Evolutionary conservation across 1,140 invertebrate species (phyloP), one percentile per base, ranked within the genome.

Genomic region (Nymphalis io): DNA sequence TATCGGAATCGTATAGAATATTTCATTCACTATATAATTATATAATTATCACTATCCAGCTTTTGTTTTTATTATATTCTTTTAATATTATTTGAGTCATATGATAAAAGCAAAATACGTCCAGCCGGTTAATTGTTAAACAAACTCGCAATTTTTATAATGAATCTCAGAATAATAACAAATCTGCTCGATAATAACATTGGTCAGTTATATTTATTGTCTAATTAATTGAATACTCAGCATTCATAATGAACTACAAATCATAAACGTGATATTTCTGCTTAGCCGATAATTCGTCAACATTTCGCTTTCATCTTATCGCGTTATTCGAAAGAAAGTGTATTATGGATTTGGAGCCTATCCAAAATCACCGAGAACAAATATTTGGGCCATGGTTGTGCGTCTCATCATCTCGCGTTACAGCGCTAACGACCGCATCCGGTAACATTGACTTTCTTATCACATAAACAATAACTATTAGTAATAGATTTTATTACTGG

Each of bases 361-460:
- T 85, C 87, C 86, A 89, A 87, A 83, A 81, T 73, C 76, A 70
- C 72, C 76, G 75, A 71, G 75, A 79, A 73, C 63, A 83, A 85
- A 84, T 85, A 90, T 90, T 86, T 88, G 80, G 87, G 87, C 83
- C 88, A 87, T 78, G 86, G 87, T 80, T 85, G 27, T 27, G 70
- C 77, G 76, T 72, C 78, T 72, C 78, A 76, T 82, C 84, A 85
- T 85, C 85, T 89, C 81, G 80, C 73, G 78, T 88, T 87, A 83
- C 82, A 80, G 78, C 61, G 72, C 76, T 78, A 76, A 78, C 79
- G 78, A 88, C 82, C 88, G 84, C 80, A 78, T 89, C 85, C 88
- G 86, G 80, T 88, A 90, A 85, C 88, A 87, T 90, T 87, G 86
- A 90, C 85, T 88, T 87, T 87, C 83, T 80, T 79, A 82, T 80